A percentile compares a stretch with the other conserved stretches of the same genome.
Conservation (phyloP, 2,888 invertebrate species). For the Lampropteryx suffumata region DNA sequence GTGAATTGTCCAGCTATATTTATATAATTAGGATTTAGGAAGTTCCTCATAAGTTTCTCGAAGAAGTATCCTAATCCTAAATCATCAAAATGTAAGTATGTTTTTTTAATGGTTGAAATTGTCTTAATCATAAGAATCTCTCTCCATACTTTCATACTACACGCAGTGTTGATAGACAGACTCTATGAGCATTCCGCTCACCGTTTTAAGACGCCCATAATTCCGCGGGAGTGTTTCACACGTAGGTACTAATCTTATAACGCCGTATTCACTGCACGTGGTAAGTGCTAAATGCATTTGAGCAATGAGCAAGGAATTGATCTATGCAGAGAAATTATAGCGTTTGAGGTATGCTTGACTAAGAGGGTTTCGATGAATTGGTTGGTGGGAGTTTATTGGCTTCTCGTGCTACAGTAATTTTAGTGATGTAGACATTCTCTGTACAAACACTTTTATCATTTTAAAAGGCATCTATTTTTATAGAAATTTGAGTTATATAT, state of each 20-base stretch:
- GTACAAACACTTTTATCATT: too few species aligned
- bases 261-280: slow-evolving; percentile 54
- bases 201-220: slow-evolving; percentile 68
- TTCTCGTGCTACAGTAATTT: background rate
- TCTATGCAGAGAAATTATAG: slow-evolving; percentile 13
- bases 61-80: too few species aligned
- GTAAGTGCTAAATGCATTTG: slow-evolving; percentile 45
- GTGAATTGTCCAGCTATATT: too few species aligned
- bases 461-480: too few species aligned
- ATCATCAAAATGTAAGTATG: too few species aligned
- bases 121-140: too few species aligned
- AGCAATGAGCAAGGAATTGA: slow-evolving; percentile 28
- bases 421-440: background rate
- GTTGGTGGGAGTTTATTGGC: slow-evolving; percentile 1
- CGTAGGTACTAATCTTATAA: slow-evolving; percentile 72
- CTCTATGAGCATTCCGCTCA: slow-evolving; percentile 53
- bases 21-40: too few species aligned
- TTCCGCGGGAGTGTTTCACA: slow-evolving; percentile 66
- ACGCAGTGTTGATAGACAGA: slow-evolving; percentile 53
- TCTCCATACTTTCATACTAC: slow-evolving; percentile 26
- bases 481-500: too few species aligned
- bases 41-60: too few species aligned
- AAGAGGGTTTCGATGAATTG: slow-evolving; percentile 4
- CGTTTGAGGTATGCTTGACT: slow-evolving; percentile 2
- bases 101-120: too few species aligned